phyloP scores from a whole-genome alignment of 2,888 invertebrate genomes.

The Cerastis leucographa region DNA sequence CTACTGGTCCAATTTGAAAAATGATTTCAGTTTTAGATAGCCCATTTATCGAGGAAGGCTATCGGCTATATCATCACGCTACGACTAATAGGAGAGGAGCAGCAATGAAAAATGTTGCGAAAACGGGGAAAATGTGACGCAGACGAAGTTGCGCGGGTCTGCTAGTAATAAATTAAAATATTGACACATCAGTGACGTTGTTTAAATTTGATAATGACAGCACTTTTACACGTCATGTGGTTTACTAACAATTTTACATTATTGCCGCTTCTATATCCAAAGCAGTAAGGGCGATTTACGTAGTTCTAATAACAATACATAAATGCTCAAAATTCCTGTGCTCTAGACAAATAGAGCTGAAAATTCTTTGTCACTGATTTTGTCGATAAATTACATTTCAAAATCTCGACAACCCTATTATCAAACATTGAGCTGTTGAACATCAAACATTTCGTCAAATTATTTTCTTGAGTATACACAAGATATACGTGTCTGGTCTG shows the following conservation, averaged over 20 bases:
- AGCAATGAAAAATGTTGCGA: no score
- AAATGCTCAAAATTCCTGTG: neutral
- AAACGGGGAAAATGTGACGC: no score
- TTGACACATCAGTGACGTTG: neutral
- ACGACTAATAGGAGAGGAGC: no score
- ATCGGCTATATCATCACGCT: no score
- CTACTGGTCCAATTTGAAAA: no score
- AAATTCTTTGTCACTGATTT: neutral
- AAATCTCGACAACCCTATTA: slow-evolving; percentile 29
- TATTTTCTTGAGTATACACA: slow-evolving; percentile 21
- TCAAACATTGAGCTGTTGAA: neutral
- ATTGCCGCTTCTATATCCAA: no score
- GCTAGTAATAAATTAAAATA: no score
- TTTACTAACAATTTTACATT: no score
- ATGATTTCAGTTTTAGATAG: no score
- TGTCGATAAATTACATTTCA: neutral
- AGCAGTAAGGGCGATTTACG: neutral
- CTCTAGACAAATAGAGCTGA: neutral
- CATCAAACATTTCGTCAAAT: slow-evolving; percentile 35
- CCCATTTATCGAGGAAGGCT: no score
- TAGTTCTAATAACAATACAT: neutral
- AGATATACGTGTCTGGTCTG: neutral
- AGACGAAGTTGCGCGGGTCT: no score
- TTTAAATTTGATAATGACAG: neutral
- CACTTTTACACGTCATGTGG: neutral